These are phyloP conservation scores for Coccyzus lansbergi DNA, from an alignment of 2,797 vertebrate genomes.

Conservation along the genomic window DNA sequence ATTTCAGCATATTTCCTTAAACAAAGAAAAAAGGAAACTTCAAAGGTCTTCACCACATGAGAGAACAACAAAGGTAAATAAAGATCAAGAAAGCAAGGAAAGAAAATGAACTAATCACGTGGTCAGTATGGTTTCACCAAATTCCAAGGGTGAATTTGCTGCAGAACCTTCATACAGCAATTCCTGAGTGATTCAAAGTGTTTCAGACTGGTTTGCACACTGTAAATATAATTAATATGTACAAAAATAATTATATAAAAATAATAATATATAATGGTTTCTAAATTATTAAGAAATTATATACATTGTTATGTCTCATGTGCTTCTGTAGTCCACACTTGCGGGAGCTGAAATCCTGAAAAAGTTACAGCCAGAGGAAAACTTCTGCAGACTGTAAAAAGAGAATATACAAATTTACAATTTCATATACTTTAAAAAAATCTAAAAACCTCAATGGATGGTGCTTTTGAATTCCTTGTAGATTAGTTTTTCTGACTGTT, in stretches of 20 bases:
- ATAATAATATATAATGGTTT: not conserved
- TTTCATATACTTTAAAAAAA: not conserved
- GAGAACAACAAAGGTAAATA: not conserved
- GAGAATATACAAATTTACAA: not conserved
- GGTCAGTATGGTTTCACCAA: not conserved
- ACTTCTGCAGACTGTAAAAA: not conserved
- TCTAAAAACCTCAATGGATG: not conserved
- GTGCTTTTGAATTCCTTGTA: not conserved
- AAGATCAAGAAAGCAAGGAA: not conserved
- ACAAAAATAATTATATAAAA: not conserved
- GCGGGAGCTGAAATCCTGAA: not conserved
- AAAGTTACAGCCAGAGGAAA: not conserved
- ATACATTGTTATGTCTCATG: accelerated
- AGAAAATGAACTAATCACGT: not conserved
- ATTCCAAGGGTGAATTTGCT: not conserved
- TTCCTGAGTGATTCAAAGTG: not conserved
- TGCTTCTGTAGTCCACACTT: not conserved
- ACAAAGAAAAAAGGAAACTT: not conserved
- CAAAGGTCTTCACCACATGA: not conserved
- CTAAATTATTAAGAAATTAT: not conserved
- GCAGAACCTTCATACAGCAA: not conserved
- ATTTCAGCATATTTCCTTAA: not conserved
- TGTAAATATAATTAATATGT: not conserved
- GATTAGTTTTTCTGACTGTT: not conserved
- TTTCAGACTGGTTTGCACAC: not conserved